A percentile compares a stretch with the other conserved stretches of the same genome.
Evolutionary conservation across 2,888 invertebrate genomes (phyloP).

Genomic region (Fragum fragum): DNA sequence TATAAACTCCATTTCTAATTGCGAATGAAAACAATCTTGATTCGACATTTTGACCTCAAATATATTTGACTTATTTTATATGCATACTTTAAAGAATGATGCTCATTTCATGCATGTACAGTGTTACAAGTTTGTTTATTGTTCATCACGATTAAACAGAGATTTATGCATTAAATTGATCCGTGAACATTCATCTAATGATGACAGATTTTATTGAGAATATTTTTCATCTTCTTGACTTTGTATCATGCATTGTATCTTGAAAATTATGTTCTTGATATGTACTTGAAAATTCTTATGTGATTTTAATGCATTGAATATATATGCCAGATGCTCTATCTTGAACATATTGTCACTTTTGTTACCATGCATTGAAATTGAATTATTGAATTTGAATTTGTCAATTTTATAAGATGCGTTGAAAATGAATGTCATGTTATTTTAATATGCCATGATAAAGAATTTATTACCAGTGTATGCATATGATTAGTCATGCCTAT

Average conservation of each 20-base stretch:
- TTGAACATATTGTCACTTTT: conserved; percentile 4
- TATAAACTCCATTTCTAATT: too few relatives aligned
- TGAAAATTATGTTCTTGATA: conserved; percentile 5
- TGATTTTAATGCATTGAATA: not conserved
- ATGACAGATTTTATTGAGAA: not conserved
- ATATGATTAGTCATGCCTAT: conserved; percentile 11
- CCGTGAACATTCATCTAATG: not conserved
- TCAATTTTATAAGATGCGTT: not conserved
- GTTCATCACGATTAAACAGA: not conserved
- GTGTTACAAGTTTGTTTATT: not conserved
- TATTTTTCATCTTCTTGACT: not conserved
- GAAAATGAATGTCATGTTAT: not conserved
- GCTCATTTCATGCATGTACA: conserved; percentile 23
- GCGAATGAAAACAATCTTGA: not conserved
- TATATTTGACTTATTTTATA: conserved; percentile 20
- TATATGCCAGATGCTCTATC: not conserved
- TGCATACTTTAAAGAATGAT: conserved; percentile 9
- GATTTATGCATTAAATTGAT: not conserved
- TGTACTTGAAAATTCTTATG: not conserved
- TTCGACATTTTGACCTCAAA: not conserved
- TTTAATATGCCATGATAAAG: not conserved
- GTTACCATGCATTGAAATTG: conserved; percentile 22
- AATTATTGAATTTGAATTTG: not conserved
- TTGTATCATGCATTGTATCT: not conserved
- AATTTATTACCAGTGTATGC: not conserved